Conservation (phyloP, 2,888 invertebrate species). For the Elegia similella region DNA sequence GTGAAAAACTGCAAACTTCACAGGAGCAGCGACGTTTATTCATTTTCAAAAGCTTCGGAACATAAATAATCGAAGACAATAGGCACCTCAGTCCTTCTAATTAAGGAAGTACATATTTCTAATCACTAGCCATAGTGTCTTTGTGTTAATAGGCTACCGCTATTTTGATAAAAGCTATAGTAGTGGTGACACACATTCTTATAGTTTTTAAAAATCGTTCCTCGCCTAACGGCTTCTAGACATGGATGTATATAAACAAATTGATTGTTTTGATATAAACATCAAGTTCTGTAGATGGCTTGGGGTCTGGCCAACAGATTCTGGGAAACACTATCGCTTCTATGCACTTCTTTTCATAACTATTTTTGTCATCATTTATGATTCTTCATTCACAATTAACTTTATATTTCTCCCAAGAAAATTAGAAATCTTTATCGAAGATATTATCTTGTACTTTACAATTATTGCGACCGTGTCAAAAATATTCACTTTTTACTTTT, state of each 20-base stretch:
- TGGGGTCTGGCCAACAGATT: constrained; percentile 41
- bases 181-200: constrained; percentile 19
- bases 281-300: constrained; percentile 48
- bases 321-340: constrained; percentile 32
- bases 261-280: constrained; percentile 50
- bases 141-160: constrained; percentile 8
- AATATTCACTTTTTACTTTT: constrained; percentile 44
- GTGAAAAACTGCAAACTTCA: constrained; percentile 1
- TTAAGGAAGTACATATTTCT: constrained; percentile 31
- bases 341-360: constrained; percentile 39
- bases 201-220: background rate
- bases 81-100: constrained; percentile 26
- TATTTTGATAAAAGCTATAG: constrained; percentile 1
- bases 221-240: background rate
- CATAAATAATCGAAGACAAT: constrained; percentile 20
- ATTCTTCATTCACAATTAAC: constrained; percentile 34
- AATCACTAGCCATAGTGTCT: constrained; percentile 24
- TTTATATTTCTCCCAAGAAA: constrained; percentile 46
- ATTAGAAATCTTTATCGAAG: constrained; percentile 48
- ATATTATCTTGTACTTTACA: constrained; percentile 55
- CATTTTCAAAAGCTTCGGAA: constrained; percentile 6
- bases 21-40: constrained; percentile 3
- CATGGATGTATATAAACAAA: constrained; percentile 35
- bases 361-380: constrained; percentile 26
- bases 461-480: constrained; percentile 43